phyloP scores from a whole-genome alignment of 1,140 invertebrate species.

The Tribolium castaneum region DNA sequence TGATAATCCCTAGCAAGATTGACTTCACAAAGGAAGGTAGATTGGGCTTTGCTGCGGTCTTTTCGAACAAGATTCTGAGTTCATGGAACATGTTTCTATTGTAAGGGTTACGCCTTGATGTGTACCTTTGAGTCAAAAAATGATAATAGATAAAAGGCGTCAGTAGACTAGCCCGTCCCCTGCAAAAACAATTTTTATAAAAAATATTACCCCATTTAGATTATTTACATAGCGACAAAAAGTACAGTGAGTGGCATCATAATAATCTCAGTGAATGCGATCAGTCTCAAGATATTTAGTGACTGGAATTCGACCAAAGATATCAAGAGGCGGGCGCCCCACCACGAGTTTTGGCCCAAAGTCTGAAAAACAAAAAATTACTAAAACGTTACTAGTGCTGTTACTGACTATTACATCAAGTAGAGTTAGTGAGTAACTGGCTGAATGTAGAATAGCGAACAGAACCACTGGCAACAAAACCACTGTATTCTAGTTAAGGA shows the following conservation, averaged over 20 bases:
- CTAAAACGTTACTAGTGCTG: background rate
- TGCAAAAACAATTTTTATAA: constrained; percentile 65
- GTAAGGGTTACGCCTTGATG: constrained; percentile 94
- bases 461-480: constrained; percentile 89
- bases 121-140: constrained; percentile 89
- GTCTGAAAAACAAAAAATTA: constrained; percentile 70
- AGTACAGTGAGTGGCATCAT: constrained; percentile 88
- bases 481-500: constrained; percentile 72
- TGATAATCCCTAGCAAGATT: constrained; percentile 67
- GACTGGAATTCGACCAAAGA: constrained; percentile 89
- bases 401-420: constrained; percentile 80
- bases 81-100: constrained; percentile 90
- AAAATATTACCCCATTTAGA: background rate
- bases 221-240: constrained; percentile 87
- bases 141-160: constrained; percentile 96
- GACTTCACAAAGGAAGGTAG: constrained; percentile 71
- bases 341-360: constrained; percentile 88
- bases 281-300: constrained; percentile 85
- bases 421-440: constrained; percentile 88
- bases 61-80: constrained; percentile 73
- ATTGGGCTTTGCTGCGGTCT: constrained; percentile 70
- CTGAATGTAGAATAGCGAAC: constrained; percentile 91
- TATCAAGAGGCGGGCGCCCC: constrained; percentile 87
- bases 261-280: constrained; percentile 91
- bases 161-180: constrained; percentile 85